phyloP scores from a whole-genome alignment of 2,797 vertebrate species.

The Eulemur mongoz region DNA sequence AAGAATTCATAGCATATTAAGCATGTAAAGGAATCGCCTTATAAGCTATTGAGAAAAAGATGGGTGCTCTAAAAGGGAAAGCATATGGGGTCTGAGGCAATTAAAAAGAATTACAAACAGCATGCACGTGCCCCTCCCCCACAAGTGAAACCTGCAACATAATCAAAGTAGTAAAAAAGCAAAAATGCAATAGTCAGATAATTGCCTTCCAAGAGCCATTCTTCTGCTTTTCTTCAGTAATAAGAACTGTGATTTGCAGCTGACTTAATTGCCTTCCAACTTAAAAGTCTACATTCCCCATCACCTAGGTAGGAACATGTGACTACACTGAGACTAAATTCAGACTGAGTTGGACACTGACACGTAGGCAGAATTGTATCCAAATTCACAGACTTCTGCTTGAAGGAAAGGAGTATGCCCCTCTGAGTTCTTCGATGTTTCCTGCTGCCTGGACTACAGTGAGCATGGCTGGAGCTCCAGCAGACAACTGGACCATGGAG shows the following conservation, averaged over 20 bases:
- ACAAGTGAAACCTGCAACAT: neutral
- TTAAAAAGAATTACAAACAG: conserved; percentile 10
- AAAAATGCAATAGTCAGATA: neutral
- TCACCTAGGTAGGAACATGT: neutral
- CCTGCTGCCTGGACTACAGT: neutral
- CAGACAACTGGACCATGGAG: neutral
- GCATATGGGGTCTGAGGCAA: neutral
- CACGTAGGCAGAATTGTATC: neutral
- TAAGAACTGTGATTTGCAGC: neutral
- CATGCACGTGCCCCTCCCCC: neutral
- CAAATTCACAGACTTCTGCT: neutral
- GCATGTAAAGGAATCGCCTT: neutral
- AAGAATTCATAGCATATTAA: neutral
- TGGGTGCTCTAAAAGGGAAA: neutral
- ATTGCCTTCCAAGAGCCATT: neutral
- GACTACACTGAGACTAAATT: neutral
- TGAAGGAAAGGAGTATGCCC: neutral
- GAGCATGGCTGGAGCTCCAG: neutral
- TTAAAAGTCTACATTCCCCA: neutral
- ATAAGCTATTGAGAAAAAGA: neutral
- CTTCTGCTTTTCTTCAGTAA: neutral
- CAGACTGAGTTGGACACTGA: neutral
- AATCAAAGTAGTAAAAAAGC: conserved; percentile 4
- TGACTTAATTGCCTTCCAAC: neutral
- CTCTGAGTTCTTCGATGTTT: neutral